Base-by-base conservation (phyloP, 1,140 invertebrate genomes). In the Amyelois transitella region DNA sequence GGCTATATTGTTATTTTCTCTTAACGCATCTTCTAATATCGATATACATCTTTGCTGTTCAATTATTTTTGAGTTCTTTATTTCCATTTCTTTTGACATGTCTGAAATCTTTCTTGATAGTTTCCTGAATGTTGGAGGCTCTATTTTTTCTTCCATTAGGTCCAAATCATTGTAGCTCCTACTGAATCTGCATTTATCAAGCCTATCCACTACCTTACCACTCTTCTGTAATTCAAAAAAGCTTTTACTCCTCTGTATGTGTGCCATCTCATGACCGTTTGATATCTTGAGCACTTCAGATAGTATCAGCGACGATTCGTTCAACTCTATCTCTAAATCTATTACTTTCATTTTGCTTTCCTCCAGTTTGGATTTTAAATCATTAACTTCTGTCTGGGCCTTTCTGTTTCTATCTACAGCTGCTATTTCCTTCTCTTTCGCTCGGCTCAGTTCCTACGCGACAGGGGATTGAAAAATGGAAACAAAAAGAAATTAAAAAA, bases 11-110 rank as follows among this genome's bases (percentile, higher is more conserved):
- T 91, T 89, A 61, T 90, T 88, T 38, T 90, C 85, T 57, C 85
- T 82, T 10, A 91, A 72, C 12, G 90, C 88, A 32, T 86, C 89
- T 76, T 91, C 90, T 51, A 91, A 60, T n/a, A 89, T 88, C 0
- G 79, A 80, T 67, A 90, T 87, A 64, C 90, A 90, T 70, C 85
- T 80, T 51, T 91, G 90, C 47, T 91, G 86, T 66, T 91, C 89
- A 6, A 89, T 88, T 55, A 91, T 90, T 60, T 90, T 89, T 0
- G 81, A 85, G 60, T 90, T 89, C 57, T 90, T 90, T 38, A 82
- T 64, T 44, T 83, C 81, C 6, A 90, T 78, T 51, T 90, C 89
- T 56, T 84, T 81, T 10, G 85, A 88, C 63, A 90, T 74, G 18
- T 82, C 74, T 49, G 83, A 68, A 58, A 89, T 83, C 60, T 90